Percentiles rank a stretch among this genome's conserved stretches.
Conservation (phyloP, 2,797 vertebrate genomes). For the Platalea minor region DNA sequence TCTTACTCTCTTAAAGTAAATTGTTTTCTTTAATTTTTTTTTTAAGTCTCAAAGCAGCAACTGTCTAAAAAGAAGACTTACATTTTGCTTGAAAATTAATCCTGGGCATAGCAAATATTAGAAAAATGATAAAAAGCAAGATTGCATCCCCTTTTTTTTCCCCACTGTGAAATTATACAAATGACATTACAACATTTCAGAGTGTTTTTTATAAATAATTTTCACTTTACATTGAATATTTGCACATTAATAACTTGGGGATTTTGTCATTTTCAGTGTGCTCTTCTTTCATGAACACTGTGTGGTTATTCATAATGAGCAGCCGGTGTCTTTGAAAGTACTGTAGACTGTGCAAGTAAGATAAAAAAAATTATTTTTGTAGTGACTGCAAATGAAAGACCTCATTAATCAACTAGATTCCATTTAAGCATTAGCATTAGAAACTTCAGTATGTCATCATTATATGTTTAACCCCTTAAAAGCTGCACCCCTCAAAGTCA, state of each 20-base stretch:
- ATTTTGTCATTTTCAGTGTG: slow-evolving; percentile 68
- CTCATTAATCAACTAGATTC: slow-evolving; percentile 73
- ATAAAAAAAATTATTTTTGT: slow-evolving; percentile 63
- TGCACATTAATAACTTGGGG: slow-evolving; percentile 54
- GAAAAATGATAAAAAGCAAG: slow-evolving; percentile 8
- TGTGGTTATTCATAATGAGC: slow-evolving; percentile 78
- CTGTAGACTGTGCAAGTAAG: slow-evolving; percentile 53
- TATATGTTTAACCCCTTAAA: slow-evolving; percentile 4
- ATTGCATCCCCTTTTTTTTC: neutral
- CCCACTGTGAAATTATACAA: slow-evolving; percentile 38
- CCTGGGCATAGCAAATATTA: neutral
- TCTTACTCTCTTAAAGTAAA: neutral
- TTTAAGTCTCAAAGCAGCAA: neutral
- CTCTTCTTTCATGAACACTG: slow-evolving; percentile 58
- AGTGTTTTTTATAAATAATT: slow-evolving; percentile 51
- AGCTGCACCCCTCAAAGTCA: neutral
- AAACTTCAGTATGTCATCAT: slow-evolving; percentile 25
- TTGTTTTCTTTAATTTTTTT: neutral
- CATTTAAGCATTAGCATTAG: slow-evolving; percentile 63
- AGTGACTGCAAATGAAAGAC: slow-evolving; percentile 68
- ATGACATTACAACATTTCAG: slow-evolving; percentile 19
- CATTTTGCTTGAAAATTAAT: slow-evolving; percentile 3
- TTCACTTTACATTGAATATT: slow-evolving; percentile 59
- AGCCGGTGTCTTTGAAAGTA: slow-evolving; percentile 69
- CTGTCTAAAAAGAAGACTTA: neutral